These are phyloP conservation scores for Cheirogaleus major DNA, from an alignment of 2,797 vertebrate genomes.

Conservation along the genomic window DNA sequence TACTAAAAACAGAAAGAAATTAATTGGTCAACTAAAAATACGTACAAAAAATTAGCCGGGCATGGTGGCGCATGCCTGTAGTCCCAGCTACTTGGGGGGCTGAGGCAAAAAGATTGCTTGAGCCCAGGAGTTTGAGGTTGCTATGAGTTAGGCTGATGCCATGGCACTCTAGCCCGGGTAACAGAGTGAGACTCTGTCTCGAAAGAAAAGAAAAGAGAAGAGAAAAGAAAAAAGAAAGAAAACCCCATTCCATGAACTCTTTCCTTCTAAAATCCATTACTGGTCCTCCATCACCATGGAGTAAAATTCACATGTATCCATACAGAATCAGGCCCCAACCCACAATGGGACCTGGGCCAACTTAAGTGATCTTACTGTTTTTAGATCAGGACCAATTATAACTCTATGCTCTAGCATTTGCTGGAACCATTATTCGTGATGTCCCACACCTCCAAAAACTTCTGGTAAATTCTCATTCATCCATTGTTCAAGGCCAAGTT, in stretches of 20 bases:
- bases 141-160: too few relatives aligned
- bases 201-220: too few relatives aligned
- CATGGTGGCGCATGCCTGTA: too few relatives aligned
- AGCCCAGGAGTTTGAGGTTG: too few relatives aligned
- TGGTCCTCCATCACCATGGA: not conserved
- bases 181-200: too few relatives aligned
- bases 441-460: not conserved
- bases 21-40: too few relatives aligned
- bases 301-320: not conserved
- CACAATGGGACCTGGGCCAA: not conserved
- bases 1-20: too few relatives aligned
- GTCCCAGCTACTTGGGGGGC: too few relatives aligned
- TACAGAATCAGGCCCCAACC: not conserved
- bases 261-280: not conserved
- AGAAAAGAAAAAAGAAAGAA: not conserved
- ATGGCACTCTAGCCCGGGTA: too few relatives aligned
- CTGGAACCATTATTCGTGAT: not conserved
- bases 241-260: not conserved
- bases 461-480: not conserved
- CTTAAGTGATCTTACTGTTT: not conserved
- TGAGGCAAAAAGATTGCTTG: too few relatives aligned
- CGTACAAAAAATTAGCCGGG: too few relatives aligned
- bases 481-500: not conserved
- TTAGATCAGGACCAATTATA: not conserved
- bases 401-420: not conserved